Percentiles rank a stretch among this genome's conserved stretches.
Conservation (phyloP, 1,140 invertebrate genomes). For the Potamilus streckersoni region DNA sequence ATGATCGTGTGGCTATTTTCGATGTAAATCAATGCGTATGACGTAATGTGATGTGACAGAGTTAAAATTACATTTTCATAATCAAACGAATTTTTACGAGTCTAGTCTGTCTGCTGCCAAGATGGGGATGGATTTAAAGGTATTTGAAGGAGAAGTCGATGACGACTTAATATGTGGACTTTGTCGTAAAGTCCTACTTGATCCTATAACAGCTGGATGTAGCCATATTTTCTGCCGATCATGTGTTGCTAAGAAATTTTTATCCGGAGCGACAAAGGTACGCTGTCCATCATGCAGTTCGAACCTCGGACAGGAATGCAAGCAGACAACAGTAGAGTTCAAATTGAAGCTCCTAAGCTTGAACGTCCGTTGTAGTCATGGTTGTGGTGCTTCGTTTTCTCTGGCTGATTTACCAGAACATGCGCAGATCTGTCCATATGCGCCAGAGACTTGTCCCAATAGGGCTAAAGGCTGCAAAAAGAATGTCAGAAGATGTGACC, state of each 20-base stretch:
- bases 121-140: conserved; percentile 43
- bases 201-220: conserved; percentile 44
- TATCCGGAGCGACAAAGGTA: conserved; percentile 12
- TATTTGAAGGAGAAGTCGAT: conserved; percentile 41
- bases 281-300: conserved; percentile 42
- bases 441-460: conserved; percentile 43
- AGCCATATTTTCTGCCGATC: conserved; percentile 46
- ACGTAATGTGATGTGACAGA: no score
- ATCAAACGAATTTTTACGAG: background rate
- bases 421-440: conserved; percentile 44
- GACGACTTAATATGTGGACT: conserved; percentile 41
- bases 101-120: background rate
- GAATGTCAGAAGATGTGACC: conserved; percentile 37
- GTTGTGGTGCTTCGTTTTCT: conserved; percentile 42
- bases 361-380: conserved; percentile 40
- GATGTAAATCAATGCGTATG: no score
- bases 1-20: no score
- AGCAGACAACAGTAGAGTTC: conserved; percentile 35
- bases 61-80: background rate
- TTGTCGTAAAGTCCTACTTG: conserved; percentile 49
- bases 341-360: conserved; percentile 44
- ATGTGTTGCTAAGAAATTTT: conserved; percentile 32
- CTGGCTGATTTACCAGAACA: conserved; percentile 48
- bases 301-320: conserved; percentile 12
- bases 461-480: conserved; percentile 42